A percentile compares a stretch with the other conserved stretches of the same genome.
phyloP scores from a whole-genome alignment of 2,888 invertebrate genomes.

The Caenorhabditis doughertyi region DNA sequence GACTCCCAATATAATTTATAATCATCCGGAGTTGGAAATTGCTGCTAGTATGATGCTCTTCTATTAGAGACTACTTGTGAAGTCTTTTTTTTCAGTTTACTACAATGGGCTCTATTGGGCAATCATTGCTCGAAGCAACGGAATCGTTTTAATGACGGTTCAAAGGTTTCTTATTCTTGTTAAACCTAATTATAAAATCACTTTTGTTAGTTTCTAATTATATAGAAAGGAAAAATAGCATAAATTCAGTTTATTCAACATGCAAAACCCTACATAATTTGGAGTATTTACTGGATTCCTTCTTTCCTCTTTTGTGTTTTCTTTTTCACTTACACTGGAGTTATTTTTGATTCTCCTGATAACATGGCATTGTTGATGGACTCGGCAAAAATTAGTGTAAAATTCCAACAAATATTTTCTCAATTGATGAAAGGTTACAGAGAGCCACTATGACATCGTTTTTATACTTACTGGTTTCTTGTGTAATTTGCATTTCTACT shows the following conservation, averaged over 20 bases:
- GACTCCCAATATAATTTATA: not conserved
- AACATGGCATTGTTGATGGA: not conserved
- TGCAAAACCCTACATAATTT: not conserved
- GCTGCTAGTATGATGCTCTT: not conserved
- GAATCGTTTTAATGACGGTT: constrained; percentile 18
- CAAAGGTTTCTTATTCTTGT: constrained; percentile 18
- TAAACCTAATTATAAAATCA: not conserved
- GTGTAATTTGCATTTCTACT: not conserved
- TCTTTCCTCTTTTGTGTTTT: not conserved
- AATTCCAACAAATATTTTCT: not conserved
- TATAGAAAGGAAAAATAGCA: not conserved
- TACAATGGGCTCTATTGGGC: constrained; percentile 13
- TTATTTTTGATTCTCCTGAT: not conserved
- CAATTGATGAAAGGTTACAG: not conserved
- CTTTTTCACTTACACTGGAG: not conserved
- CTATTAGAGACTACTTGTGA: not conserved
- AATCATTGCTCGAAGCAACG: constrained; percentile 11
- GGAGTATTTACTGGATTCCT: constrained; percentile 21
- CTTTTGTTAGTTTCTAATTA: not conserved
- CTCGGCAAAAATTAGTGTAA: not conserved
- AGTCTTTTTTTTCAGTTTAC: constrained; percentile 4
- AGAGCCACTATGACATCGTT: not conserved
- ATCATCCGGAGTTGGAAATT: not conserved
- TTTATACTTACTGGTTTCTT: not conserved
- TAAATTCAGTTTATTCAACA: constrained; percentile 5